Percentiles rank a stretch among this genome's conserved stretches.
Evolutionary conservation across 2,888 invertebrate species (phyloP).

Genomic region (Aphodius granarius): DNA sequence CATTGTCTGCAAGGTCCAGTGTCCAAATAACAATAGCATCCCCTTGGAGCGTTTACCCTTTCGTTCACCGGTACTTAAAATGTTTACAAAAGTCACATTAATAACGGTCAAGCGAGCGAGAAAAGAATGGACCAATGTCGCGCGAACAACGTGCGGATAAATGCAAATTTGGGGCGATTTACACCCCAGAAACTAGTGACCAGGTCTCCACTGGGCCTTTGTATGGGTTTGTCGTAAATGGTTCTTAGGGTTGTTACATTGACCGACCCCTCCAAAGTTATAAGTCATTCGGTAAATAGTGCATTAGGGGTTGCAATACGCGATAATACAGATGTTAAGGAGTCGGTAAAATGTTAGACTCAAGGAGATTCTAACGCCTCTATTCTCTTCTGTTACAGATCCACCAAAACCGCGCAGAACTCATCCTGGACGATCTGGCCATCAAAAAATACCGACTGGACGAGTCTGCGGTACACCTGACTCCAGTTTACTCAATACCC

Average conservation of each 20-base stretch:
- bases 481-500: conserved; percentile 24
- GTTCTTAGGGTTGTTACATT: neutral
- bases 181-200: neutral
- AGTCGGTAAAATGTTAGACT: neutral
- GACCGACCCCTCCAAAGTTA: neutral
- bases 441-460: conserved; percentile 67
- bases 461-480: conserved; percentile 58
- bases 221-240: neutral
- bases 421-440: conserved; percentile 48
- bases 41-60: neutral
- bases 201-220: too few relatives aligned
- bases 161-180: conserved; percentile 12
- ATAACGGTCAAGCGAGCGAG: conserved; percentile 47
- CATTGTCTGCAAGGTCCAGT: neutral
- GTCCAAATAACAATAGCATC: neutral
- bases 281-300: neutral
- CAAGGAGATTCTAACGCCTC: neutral
- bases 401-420: conserved; percentile 30
- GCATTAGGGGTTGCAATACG: neutral
- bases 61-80: conserved; percentile 15
- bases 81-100: conserved; percentile 51
- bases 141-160: neutral
- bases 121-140: conserved; percentile 19
- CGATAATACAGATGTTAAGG: neutral
- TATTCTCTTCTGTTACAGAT: conserved; percentile 31